A percentile compares a stretch with the other conserved stretches of the same genome.
Evolutionary conservation across 2,888 invertebrate species (phyloP).

Genomic region (Mythimna impura): DNA sequence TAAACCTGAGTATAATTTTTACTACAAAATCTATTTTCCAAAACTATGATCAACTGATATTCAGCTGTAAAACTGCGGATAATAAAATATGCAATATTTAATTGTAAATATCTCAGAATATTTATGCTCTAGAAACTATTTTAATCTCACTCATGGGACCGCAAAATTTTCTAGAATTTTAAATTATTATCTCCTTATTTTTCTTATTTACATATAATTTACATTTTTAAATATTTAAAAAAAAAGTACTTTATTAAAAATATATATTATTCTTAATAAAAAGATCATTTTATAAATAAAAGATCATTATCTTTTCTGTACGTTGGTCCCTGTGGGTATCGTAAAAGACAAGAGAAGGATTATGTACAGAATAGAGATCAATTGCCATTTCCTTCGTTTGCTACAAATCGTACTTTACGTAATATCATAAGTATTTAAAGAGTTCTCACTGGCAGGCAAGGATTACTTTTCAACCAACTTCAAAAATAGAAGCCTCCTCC

Average conservation of each 20-base stretch:
- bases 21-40: neutral
- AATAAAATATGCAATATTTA: constrained; percentile 18
- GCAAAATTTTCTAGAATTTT: no score
- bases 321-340: neutral
- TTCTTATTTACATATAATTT: no score
- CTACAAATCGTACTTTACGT: neutral
- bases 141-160: neutral
- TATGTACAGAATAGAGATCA: neutral
- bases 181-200: no score
- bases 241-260: no score
- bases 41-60: neutral
- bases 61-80: constrained; percentile 3
- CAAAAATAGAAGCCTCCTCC: neutral
- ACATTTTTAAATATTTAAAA: no score
- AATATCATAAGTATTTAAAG: neutral
- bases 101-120: neutral
- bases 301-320: neutral
- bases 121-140: neutral
- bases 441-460: neutral
- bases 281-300: neutral
- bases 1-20: neutral
- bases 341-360: constrained; percentile 1
- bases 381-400: neutral
- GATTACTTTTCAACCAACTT: neutral
- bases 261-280: no score